These are phyloP conservation scores for Gymnocephalus cernua DNA, from an alignment of 2,113 vertebrate genomes.

Conservation along the genomic window DNA sequence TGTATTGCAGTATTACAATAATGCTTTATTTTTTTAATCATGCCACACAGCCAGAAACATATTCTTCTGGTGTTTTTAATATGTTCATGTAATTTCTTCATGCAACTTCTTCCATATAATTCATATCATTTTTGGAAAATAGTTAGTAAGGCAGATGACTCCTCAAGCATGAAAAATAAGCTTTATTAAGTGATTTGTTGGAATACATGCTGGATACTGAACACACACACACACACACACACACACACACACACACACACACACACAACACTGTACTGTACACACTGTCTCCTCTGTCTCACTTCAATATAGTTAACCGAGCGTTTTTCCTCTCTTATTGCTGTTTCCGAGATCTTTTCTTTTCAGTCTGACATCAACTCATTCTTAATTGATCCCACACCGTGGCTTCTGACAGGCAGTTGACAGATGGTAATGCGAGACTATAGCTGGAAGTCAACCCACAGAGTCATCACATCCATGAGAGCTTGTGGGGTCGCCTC, in stretches of 20 bases:
- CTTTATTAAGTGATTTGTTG: not conserved
- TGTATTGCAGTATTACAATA: not conserved
- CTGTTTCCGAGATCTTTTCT: not conserved
- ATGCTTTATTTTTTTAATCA: not conserved
- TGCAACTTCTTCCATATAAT: not conserved
- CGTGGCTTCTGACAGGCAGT: conserved; percentile 72
- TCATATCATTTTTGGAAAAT: not conserved
- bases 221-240: not conserved
- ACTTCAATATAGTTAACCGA: conserved; percentile 31
- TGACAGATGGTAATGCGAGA: conserved; percentile 76
- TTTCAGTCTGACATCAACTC: conserved; percentile 63
- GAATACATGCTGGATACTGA: not conserved
- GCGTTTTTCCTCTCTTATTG: conserved; percentile 18
- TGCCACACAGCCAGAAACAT: not conserved
- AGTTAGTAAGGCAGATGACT: not conserved
- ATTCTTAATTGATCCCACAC: conserved; percentile 74
- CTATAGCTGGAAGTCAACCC: conserved; percentile 64
- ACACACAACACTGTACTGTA: not conserved
- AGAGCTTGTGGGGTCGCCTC: conserved; percentile 37
- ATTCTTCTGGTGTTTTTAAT: not conserved
- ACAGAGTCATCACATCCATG: conserved; percentile 70
- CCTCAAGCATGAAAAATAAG: not conserved
- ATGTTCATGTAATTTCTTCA: not conserved
- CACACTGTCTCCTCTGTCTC: not conserved
- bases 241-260: not conserved